A percentile compares a stretch with the other conserved stretches of the same genome.
These are phyloP conservation scores for Syritta pipiens DNA, from an alignment of 2,888 invertebrate genomes.

Conservation along the genomic window DNA sequence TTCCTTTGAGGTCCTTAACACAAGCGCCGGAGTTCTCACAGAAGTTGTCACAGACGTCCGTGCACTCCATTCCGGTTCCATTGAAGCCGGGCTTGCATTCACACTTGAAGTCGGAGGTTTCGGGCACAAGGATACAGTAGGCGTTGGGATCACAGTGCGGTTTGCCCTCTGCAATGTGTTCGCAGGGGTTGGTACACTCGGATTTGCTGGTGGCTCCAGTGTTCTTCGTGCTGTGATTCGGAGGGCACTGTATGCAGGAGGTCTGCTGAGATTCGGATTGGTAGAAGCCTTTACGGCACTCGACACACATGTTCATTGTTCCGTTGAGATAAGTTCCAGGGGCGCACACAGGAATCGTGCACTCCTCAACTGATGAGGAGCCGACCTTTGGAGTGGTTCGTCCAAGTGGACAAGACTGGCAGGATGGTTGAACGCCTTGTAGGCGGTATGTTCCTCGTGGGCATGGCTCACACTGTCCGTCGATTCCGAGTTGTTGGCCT, in stretches of 20 bases:
- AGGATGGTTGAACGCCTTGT: constrained; percentile 92
- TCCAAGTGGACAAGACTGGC: constrained; percentile 92
- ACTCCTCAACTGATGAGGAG: constrained; percentile 91
- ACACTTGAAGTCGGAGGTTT: constrained; percentile 92
- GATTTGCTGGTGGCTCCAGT: constrained; percentile 88
- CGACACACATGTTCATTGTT: constrained; percentile 90
- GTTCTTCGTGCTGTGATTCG: constrained; percentile 92
- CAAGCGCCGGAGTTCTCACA: constrained; percentile 95
- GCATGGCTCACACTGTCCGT: constrained; percentile 95
- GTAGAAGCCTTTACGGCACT: constrained; percentile 94
- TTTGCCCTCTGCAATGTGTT: constrained; percentile 86
- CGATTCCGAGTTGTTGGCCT: constrained; percentile 90
- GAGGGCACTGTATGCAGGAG: constrained; percentile 91
- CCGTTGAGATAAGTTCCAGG: constrained; percentile 92
- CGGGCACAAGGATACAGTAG: constrained; percentile 90
- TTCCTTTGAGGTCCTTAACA: constrained; percentile 89
- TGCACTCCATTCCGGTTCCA: constrained; percentile 89
- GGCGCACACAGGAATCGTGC: constrained; percentile 93
- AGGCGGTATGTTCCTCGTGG: constrained; percentile 92
- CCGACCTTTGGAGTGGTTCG: constrained; percentile 93
- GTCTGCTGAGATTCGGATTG: constrained; percentile 94
- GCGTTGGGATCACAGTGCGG: constrained; percentile 94
- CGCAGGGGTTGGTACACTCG: constrained; percentile 95
- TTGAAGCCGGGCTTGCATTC: constrained; percentile 96
- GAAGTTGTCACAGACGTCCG: constrained; percentile 90